phyloP scores from a whole-genome alignment of 2,888 invertebrate genomes.

The Thysanoteuthis rhombus region DNA sequence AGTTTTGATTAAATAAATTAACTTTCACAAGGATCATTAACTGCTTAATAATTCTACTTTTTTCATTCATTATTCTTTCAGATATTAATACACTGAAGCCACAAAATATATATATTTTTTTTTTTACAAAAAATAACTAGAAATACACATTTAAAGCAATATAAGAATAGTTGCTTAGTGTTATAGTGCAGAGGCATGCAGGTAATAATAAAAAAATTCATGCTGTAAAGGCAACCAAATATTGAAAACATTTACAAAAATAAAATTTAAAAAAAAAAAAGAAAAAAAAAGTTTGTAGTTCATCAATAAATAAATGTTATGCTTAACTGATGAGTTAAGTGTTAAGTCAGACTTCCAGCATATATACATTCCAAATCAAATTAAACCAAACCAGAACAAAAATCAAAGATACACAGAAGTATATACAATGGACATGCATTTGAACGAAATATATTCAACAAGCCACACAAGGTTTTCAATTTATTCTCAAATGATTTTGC shows the following conservation, averaged over 20 bases:
- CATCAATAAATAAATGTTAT: neutral
- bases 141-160: neutral
- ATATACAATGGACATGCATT: slow-evolving; percentile 12
- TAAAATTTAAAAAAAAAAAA: neutral
- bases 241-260: neutral
- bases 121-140: neutral
- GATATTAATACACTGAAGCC: neutral
- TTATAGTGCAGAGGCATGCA: neutral
- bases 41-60: neutral
- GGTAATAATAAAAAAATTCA: neutral
- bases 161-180: neutral
- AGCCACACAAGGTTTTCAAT: neutral
- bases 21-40: neutral
- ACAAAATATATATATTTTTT: neutral
- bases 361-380: neutral
- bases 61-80: neutral
- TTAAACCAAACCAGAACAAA: neutral
- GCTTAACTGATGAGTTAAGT: neutral
- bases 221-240: neutral
- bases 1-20: too few species aligned
- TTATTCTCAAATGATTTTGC: neutral
- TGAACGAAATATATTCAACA: neutral
- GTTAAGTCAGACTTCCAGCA: neutral
- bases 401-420: neutral
- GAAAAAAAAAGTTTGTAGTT: neutral